Conservation (phyloP, 2,797 vertebrate genomes). For the Spheniscus humboldti region DNA sequence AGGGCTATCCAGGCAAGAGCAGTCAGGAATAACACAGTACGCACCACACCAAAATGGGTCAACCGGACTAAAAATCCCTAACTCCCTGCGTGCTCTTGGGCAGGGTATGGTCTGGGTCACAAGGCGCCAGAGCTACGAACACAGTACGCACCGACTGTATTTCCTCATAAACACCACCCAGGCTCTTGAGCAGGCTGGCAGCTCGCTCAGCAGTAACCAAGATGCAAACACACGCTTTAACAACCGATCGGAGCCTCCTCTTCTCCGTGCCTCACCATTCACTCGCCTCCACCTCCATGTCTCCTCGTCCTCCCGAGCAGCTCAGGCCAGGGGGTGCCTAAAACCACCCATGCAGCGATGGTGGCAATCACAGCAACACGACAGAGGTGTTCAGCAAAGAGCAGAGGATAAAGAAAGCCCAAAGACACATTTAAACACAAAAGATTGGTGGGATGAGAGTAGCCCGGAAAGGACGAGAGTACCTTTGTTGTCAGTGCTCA, state of each 20-base stretch:
- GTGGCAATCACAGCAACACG: fast-evolving
- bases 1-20: too few relatives aligned
- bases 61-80: fast-evolving
- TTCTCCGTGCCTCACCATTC: fast-evolving
- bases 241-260: fast-evolving
- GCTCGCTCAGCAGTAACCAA: neutral
- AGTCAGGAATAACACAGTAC: fast-evolving
- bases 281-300: neutral
- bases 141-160: fast-evolving
- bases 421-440: fast-evolving
- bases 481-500: constrained; percentile 29
- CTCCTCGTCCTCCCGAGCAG: neutral
- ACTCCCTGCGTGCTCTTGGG: fast-evolving
- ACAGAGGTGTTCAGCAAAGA: neutral
- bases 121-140: fast-evolving
- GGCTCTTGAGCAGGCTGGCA: neutral
- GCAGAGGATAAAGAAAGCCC: neutral
- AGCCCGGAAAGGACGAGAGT: neutral
- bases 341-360: fast-evolving
- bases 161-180: neutral
- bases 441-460: fast-evolving
- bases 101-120: neutral
- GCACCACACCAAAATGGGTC: fast-evolving
- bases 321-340: neutral
- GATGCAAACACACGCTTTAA: fast-evolving